Evolutionary conservation across 2,888 invertebrate species (phyloP).

Genomic region (Lithophane leautieri): DNA sequence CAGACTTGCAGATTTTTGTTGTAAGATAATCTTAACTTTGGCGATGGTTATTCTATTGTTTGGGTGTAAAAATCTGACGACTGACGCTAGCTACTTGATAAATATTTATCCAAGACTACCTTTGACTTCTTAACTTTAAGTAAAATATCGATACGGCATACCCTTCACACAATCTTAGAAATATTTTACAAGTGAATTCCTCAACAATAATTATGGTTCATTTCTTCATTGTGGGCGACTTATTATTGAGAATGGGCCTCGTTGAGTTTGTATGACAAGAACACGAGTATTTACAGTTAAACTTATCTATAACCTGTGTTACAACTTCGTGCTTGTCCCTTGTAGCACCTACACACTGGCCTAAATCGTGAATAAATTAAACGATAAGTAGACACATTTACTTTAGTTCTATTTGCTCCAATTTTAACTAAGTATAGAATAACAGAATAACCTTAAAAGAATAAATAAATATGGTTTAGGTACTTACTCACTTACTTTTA

Average conservation of each 20-base stretch:
- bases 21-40: conserved; percentile 26
- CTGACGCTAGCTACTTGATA: conserved; percentile 1
- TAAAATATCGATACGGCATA: conserved; percentile 2
- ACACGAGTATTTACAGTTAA: conserved; percentile 58
- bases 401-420: conserved; percentile 10
- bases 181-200: conserved; percentile 27
- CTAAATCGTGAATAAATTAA: conserved; percentile 45
- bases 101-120: conserved; percentile 9
- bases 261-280: conserved; percentile 29
- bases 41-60: conserved; percentile 42
- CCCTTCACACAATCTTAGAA: conserved; percentile 15
- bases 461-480: neutral
- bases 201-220: conserved; percentile 21
- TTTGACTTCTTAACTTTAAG: neutral
- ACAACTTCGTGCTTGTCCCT: conserved; percentile 43
- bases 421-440: neutral
- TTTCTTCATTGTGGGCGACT: conserved; percentile 26
- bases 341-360: conserved; percentile 47
- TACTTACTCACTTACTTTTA: conserved; percentile 5
- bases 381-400: neutral
- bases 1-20: conserved; percentile 25
- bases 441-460: neutral
- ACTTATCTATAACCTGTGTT: conserved; percentile 66
- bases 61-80: conserved; percentile 18
- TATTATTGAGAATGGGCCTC: conserved; percentile 28